Percentiles rank a stretch among this genome's conserved stretches.
Evolutionary conservation across 1,140 invertebrate genomes (phyloP).

Genomic region (Luehdorfia chinensis): DNA sequence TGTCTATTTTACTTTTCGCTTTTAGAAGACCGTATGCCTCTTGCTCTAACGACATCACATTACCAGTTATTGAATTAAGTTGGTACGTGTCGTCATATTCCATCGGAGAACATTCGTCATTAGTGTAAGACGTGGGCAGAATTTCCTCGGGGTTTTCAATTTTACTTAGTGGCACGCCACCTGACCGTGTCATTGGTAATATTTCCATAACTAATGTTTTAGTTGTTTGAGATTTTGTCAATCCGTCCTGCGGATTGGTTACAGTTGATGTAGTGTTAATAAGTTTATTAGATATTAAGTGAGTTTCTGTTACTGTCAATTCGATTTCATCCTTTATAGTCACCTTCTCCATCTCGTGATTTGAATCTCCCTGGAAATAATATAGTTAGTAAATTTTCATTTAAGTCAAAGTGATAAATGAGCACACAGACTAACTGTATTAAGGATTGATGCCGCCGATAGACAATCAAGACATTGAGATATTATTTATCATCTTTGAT

Average conservation of each 20-base stretch:
- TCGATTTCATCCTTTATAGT: slow-evolving; percentile 53
- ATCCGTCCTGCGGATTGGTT: slow-evolving; percentile 42
- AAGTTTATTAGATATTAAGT: slow-evolving; percentile 63
- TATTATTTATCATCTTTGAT: no score
- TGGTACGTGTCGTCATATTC: slow-evolving; percentile 50
- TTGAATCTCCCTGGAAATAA: slow-evolving; percentile 30
- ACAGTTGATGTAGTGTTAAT: slow-evolving; percentile 59
- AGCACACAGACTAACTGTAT: no score
- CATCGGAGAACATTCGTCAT: slow-evolving; percentile 23
- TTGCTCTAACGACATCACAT: slow-evolving; percentile 59
- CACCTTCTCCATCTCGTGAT: slow-evolving; percentile 30
- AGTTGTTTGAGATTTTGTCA: slow-evolving; percentile 49
- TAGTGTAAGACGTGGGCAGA: slow-evolving; percentile 40
- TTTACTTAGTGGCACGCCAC: slow-evolving; percentile 30
- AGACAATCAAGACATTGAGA: no score
- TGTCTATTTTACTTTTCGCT: slow-evolving; percentile 32
- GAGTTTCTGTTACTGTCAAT: slow-evolving; percentile 55
- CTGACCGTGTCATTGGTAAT: slow-evolving; percentile 38
- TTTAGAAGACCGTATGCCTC: slow-evolving; percentile 60
- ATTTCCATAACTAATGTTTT: slow-evolving; percentile 67
- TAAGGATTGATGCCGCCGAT: no score
- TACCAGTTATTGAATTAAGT: slow-evolving; percentile 66
- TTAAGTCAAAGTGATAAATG: background rate
- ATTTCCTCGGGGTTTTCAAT: slow-evolving; percentile 58
- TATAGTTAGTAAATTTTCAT: no score